phyloP scores from a whole-genome alignment of 2,113 vertebrate species.

The Microtus richardsoni region DNA sequence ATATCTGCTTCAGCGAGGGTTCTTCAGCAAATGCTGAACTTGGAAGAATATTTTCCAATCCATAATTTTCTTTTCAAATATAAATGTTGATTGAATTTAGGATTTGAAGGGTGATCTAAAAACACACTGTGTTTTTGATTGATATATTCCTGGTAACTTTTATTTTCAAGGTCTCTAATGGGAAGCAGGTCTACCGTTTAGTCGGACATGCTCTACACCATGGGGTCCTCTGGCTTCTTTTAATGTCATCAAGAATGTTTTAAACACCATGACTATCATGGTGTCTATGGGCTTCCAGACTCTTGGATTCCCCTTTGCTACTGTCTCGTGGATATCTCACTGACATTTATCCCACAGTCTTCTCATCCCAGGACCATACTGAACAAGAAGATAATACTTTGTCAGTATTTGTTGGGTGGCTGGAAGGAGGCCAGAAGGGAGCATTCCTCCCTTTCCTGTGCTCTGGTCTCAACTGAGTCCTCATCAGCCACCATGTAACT shows the following conservation, averaged over 20 bases:
- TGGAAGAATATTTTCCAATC: not conserved
- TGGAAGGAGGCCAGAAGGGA: not conserved
- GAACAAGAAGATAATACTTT: not conserved
- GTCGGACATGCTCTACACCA: too few relatives aligned
- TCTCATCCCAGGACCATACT: not conserved
- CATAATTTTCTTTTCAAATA: conserved; percentile 17
- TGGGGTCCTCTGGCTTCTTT: too few relatives aligned
- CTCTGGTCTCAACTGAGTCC: not conserved
- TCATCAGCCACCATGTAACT: not conserved
- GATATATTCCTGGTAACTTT: not conserved
- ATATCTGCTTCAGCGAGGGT: not conserved
- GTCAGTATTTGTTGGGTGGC: conserved; percentile 15
- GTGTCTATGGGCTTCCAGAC: not conserved
- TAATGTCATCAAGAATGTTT: too few relatives aligned
- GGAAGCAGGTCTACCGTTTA: not conserved
- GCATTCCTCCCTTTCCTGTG: not conserved
- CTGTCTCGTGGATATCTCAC: not conserved
- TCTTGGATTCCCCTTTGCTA: not conserved
- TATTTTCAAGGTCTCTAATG: not conserved
- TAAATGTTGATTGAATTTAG: conserved; percentile 1
- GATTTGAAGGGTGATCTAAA: not conserved
- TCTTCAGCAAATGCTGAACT: not conserved
- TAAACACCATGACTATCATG: not conserved
- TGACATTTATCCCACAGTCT: conserved; percentile 30
- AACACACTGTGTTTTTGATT: not conserved